phyloP scores from a whole-genome alignment of 2,888 invertebrate species.

The Drepanosiphum platanoidis region DNA sequence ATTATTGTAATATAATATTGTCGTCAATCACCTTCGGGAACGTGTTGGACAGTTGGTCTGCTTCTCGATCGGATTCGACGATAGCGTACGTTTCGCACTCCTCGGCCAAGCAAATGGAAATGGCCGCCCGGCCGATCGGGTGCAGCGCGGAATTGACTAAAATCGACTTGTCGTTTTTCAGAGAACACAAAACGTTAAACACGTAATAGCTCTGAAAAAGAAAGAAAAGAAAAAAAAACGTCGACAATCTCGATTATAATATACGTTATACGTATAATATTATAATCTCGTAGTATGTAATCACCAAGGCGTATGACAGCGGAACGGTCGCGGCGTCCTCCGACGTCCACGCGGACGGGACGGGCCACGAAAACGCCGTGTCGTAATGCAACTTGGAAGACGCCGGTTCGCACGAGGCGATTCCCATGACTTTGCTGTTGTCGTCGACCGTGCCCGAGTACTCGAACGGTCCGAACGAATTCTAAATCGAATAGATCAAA shows the following conservation, averaged over 20 bases:
- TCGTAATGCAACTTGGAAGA: conserved; percentile 70
- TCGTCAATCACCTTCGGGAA: conserved; percentile 44
- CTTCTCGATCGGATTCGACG: not conserved
- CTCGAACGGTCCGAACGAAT: conserved; percentile 71
- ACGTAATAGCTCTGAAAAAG: conserved; percentile 41
- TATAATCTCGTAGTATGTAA: not conserved
- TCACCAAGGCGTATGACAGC: conserved; percentile 65
- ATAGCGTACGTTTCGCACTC: not conserved
- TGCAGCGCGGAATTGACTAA: conserved; percentile 30
- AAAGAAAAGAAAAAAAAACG: too few relatives aligned
- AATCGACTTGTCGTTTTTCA: not conserved
- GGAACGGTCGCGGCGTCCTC: conserved; percentile 76
- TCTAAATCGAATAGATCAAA: not conserved
- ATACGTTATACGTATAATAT: too few relatives aligned
- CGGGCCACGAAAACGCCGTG: conserved; percentile 69
- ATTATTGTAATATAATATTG: not conserved
- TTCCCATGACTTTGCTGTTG: conserved; percentile 69
- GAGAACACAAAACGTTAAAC: not conserved
- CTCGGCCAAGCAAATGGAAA: conserved; percentile 7
- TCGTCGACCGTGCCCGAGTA: conserved; percentile 69
- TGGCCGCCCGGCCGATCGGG: conserved; percentile 27
- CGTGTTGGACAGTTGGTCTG: not conserved
- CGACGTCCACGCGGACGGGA: conserved; percentile 73
- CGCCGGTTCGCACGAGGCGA: conserved; percentile 68
- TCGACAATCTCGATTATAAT: too few relatives aligned